Conservation (phyloP, 2,888 invertebrate genomes). For the Coenonympha arcania region DNA sequence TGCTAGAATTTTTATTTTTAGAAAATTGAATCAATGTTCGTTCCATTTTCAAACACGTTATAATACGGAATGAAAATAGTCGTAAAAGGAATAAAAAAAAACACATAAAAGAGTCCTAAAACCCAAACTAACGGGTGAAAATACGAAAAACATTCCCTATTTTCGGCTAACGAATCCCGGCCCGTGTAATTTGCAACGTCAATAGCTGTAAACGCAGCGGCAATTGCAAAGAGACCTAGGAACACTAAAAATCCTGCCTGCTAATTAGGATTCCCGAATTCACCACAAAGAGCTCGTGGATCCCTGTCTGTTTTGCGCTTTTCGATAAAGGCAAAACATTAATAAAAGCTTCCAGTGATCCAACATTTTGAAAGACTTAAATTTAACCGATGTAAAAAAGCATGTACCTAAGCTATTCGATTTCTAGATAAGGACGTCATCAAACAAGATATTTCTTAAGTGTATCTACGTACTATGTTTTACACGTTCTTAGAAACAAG, state of each 20-base stretch:
- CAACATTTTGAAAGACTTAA: not conserved
- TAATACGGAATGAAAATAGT: no score
- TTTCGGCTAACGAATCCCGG: constrained; percentile 14
- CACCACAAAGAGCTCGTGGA: not conserved
- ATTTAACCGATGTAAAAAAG: no score
- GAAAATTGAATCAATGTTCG: no score
- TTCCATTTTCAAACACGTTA: not conserved
- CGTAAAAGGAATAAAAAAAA: not conserved
- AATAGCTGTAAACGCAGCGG: constrained; percentile 12
- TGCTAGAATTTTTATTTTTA: no score
- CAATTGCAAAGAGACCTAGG: constrained; percentile 7
- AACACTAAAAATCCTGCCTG: constrained; percentile 6
- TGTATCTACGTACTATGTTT: no score
- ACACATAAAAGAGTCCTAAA: not conserved
- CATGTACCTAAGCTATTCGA: no score
- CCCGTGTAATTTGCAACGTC: constrained; percentile 10
- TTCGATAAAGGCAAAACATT: not conserved
- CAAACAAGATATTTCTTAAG: no score
- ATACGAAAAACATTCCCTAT: constrained; percentile 16
- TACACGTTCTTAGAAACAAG: no score
- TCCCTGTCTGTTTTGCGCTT: not conserved
- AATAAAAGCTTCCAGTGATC: not conserved
- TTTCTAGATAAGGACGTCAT: no score
- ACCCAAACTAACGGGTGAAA: not conserved
- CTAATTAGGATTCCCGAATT: constrained; percentile 13